Conservation (phyloP, 2,113 vertebrate genomes). For the Scomber japonicus region DNA sequence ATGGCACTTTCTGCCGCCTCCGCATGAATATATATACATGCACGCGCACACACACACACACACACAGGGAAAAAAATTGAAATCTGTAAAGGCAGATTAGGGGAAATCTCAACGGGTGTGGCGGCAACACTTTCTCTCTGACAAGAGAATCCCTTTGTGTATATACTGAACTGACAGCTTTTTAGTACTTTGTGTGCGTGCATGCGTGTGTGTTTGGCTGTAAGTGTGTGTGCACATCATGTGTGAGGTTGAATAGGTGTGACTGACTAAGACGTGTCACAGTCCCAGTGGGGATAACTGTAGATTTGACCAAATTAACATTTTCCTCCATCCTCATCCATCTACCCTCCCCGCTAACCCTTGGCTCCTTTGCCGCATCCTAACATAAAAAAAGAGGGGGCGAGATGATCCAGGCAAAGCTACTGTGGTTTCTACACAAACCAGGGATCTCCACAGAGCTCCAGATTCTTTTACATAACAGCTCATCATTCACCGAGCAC, state of each 20-base stretch:
- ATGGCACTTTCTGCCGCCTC: conserved; percentile 21
- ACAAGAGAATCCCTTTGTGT: conserved; percentile 56
- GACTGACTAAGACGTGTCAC: conserved; percentile 20
- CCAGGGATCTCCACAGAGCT: conserved; percentile 34
- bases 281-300: conserved; percentile 36
- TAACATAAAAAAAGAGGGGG: conserved; percentile 11
- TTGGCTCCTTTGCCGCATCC: background rate
- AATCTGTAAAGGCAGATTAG: conserved; percentile 57
- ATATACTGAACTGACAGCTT: conserved; percentile 19
- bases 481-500: conserved; percentile 32
- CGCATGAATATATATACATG: conserved; percentile 5
- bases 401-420: conserved; percentile 30
- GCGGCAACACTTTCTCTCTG: conserved; percentile 39
- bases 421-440: conserved; percentile 29
- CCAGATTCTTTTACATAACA: conserved; percentile 49
- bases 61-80: conserved; percentile 28
- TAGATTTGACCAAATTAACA: conserved; percentile 27
- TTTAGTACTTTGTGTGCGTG: conserved; percentile 30
- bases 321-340: conserved; percentile 2
- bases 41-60: conserved; percentile 6
- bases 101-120: conserved; percentile 47
- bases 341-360: background rate
- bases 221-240: background rate
- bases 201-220: conserved; percentile 7
- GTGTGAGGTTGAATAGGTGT: background rate